Base-by-base conservation (phyloP, 2,113 vertebrate species). In the Vidua chalybeata region DNA sequence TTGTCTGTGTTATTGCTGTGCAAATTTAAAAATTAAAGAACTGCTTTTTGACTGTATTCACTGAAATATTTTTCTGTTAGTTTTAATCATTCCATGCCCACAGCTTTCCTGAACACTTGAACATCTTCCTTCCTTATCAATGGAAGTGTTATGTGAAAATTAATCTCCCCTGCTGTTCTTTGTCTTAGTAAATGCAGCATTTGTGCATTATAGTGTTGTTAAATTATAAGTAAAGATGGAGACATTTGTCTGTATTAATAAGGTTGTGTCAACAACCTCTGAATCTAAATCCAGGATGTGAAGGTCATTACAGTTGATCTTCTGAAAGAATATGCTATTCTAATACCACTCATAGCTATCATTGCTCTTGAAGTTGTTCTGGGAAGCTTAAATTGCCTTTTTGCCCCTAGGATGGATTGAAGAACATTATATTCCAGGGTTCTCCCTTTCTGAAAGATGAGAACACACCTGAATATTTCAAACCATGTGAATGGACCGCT, bases 1-100 rank as follows among this genome's bases (percentile, higher is more conserved):
- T 92, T 90, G 31, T 82, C 58, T 84, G 49, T 6, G 63, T 84
- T 86, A 72, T 46, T 85, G 41, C 84, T 81, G 59, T 80, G 64
- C 75, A 93, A 84, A 92, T 87, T 81, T 73, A 71, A 93, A 95
- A 95, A 96, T 75, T 93, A 89, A 91, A 94, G 69, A 92, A 64
- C 64, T 95, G 49, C 71, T 82, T 92, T 95, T 78, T 93, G 31
- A 82, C 30, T 84, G 35, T 67, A 30, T n/a, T 59, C 51, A 54
- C 41, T 92, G 54, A n/a, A 84, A 64, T 85, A 87, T 91, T 94
- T 78, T 97, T 75, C 72, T 78, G 39, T 82, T 87, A 66, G 46
- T 90, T 94, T 94, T 76, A 81, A 51, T 93, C 2, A 0, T 73
- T 72, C 37, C 14, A 33, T n/a, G 41, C 48, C 59, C 55, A 39